Evolutionary conservation across 1,140 invertebrate species (phyloP).

Genomic region (Micrasema longulum): DNA sequence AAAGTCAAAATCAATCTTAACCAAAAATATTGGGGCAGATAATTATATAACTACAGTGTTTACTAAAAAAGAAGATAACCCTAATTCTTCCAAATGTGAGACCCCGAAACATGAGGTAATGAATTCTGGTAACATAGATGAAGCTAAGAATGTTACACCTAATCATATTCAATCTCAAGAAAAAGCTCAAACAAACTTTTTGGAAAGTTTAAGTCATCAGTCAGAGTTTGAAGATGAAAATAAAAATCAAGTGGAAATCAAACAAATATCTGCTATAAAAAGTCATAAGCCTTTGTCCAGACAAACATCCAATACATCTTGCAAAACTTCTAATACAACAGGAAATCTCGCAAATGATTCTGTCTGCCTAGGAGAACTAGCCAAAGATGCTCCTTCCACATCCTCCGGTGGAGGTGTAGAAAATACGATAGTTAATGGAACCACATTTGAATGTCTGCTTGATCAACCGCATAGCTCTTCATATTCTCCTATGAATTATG

Average conservation of each 20-base stretch:
- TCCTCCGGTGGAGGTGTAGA: conserved; percentile 5
- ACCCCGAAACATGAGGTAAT: conserved; percentile 48
- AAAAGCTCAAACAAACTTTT: conserved; percentile 64
- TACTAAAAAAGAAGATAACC: conserved; percentile 54
- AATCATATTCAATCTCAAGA: conserved; percentile 65
- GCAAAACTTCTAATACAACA: conserved; percentile 58
- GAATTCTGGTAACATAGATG: conserved; percentile 11
- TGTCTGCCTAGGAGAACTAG: conserved; percentile 30
- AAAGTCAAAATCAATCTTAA: conserved; percentile 68
- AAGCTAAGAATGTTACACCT: conserved; percentile 57
- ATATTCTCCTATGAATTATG: conserved; percentile 42
- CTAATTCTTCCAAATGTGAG: conserved; percentile 28
- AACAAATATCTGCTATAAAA: conserved; percentile 67
- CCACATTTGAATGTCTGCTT: conserved; percentile 10
- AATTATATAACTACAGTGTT: conserved; percentile 76
- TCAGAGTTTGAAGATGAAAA: conserved; percentile 68
- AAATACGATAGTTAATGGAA: conserved; percentile 25
- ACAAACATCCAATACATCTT: conserved; percentile 62
- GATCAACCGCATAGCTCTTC: conserved; percentile 43
- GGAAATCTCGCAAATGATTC: conserved; percentile 51
- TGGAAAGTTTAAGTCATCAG: conserved; percentile 65
- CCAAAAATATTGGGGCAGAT: conserved; percentile 75
- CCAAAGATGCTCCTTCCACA: conserved; percentile 28
- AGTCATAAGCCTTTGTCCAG: conserved; percentile 72
- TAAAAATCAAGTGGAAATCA: conserved; percentile 66